A percentile compares a stretch with the other conserved stretches of the same genome.
phyloP scores from a whole-genome alignment of 2,797 vertebrate species.

The Mastacembelus armatus region DNA sequence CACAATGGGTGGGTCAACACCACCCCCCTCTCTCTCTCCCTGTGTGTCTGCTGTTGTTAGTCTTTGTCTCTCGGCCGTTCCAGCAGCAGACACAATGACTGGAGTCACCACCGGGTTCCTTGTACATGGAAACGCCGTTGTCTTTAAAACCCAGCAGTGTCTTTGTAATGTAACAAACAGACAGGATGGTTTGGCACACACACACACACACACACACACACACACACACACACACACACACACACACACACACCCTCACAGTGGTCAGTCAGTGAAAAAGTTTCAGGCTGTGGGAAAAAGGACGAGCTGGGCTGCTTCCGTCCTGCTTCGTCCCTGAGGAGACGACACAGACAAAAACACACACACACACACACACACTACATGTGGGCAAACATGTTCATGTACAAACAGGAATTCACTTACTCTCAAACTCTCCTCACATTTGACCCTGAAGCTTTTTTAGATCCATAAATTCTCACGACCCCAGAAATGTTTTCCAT shows the following conservation, averaged over 20 bases:
- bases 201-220: slow-evolving; percentile 14
- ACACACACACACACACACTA: neutral
- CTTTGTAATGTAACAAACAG: slow-evolving; percentile 35
- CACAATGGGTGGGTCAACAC: slow-evolving; percentile 43
- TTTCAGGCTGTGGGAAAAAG: slow-evolving; percentile 66
- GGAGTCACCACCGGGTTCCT: slow-evolving; percentile 17
- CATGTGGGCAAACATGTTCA: slow-evolving; percentile 45
- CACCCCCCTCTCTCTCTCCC: slow-evolving; percentile 22
- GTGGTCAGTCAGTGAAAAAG: slow-evolving; percentile 32
- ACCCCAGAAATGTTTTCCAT: slow-evolving; percentile 17
- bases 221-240: slow-evolving; percentile 12
- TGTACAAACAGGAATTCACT: slow-evolving; percentile 35
- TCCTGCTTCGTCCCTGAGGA: slow-evolving; percentile 43
- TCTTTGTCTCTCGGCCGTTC: slow-evolving; percentile 28
- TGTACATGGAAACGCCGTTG: slow-evolving; percentile 58
- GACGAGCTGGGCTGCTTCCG: slow-evolving; percentile 40
- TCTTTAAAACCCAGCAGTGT: neutral
- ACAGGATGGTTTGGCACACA: no score
- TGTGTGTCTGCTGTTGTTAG: slow-evolving; percentile 25
- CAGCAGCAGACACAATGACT: neutral
- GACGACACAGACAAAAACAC: slow-evolving; percentile 9
- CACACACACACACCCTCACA: neutral
- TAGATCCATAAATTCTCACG: slow-evolving; percentile 28
- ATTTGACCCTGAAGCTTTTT: slow-evolving; percentile 7
- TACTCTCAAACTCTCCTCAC: slow-evolving; percentile 10